Evolutionary conservation across 1,140 invertebrate genomes (phyloP).

Genomic region (Euura lappo): DNA sequence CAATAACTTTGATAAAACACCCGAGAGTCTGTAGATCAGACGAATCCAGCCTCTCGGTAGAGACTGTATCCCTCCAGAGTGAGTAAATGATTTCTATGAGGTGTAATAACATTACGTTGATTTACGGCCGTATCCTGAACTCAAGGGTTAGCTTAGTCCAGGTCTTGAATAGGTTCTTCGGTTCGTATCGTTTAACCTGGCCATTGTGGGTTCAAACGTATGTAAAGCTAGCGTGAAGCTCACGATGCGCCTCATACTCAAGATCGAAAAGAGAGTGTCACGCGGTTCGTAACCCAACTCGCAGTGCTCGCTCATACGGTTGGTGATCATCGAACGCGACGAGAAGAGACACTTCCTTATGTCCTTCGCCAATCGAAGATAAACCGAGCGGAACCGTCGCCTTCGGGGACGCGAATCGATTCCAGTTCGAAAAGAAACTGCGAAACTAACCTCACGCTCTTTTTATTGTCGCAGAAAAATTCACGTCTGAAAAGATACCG

Average conservation of each 20-base stretch:
- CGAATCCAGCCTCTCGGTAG: no score
- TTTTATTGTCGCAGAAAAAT: not conserved
- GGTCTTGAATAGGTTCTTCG: not conserved
- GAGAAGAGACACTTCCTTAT: not conserved
- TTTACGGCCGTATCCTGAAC: not conserved
- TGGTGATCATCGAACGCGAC: not conserved
- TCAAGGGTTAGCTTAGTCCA: not conserved
- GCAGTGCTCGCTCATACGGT: not conserved
- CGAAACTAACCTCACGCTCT: no score
- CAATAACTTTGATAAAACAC: no score
- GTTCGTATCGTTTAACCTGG: slow-evolving; percentile 5
- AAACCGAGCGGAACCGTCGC: not conserved
- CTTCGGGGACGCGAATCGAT: no score
- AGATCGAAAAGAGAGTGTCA: not conserved
- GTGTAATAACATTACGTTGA: slow-evolving; percentile 7
- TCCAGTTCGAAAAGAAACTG: no score
- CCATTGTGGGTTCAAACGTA: slow-evolving; percentile 2
- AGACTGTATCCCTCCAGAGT: not conserved
- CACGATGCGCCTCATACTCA: not conserved
- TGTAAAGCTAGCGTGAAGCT: not conserved
- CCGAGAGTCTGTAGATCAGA: no score
- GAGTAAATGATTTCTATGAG: slow-evolving; percentile 3
- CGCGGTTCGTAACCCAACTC: not conserved
- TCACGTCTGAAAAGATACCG: not conserved
- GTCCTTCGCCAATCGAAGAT: not conserved